Evolutionary conservation across 2,113 vertebrate genomes (phyloP).

Genomic region (Mohoua ochrocephala): DNA sequence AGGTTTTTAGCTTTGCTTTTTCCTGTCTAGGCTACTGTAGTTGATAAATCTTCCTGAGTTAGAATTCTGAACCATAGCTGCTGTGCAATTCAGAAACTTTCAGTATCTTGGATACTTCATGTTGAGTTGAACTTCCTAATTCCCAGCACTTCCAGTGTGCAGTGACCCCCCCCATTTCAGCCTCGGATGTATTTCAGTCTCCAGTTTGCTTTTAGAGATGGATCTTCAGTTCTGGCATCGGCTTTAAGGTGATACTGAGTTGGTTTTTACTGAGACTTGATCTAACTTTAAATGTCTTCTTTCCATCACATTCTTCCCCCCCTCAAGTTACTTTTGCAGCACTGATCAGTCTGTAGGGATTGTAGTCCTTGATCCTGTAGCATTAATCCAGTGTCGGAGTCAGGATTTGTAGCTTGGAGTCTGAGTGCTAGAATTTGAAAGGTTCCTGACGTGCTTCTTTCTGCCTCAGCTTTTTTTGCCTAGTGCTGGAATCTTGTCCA

Average conservation of each 20-base stretch:
- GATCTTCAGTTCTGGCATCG: background rate
- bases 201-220: background rate
- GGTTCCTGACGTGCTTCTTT: background rate
- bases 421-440: background rate
- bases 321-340: background rate
- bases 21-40: background rate
- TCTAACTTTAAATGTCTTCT: background rate
- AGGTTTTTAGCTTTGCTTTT: background rate
- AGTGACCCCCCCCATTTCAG: background rate
- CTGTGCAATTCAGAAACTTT: background rate
- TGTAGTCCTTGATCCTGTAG: background rate
- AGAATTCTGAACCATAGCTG: background rate
- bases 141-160: background rate
- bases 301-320: background rate
- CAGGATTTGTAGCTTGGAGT: background rate
- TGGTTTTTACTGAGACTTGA: background rate
- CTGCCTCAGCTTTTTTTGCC: background rate
- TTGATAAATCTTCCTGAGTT: background rate
- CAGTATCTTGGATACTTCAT: background rate
- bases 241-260: background rate
- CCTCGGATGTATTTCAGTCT: background rate
- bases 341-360: background rate
- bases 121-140: background rate
- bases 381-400: background rate
- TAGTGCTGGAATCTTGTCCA: background rate